Evolutionary conservation across 2,888 invertebrate species (phyloP), one percentile per base, ranked within the genome.

Genomic region (Patella ulyssiponensis): DNA sequence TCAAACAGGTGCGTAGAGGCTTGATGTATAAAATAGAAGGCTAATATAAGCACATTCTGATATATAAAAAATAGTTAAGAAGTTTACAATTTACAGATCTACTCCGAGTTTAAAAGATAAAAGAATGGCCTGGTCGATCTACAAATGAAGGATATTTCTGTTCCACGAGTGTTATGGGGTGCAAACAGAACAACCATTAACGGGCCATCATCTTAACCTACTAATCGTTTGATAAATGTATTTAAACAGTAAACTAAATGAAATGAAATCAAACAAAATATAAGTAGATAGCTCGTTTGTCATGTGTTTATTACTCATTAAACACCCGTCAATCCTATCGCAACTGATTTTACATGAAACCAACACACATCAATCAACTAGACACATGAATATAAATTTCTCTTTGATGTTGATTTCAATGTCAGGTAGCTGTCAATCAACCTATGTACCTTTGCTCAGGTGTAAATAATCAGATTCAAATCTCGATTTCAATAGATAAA

Each of bases 361-460:
- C 64, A 64, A 64, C 64, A 64, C 64, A 64, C 23, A 64, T 64
- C 64, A 64, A 64, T 64, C 64, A 64, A 23, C 17, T 11, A 20
- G 11, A 20, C 64, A 64, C 20, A 23, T 64, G 23, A 64, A 64
- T 64, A 64, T 14, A 23, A 23, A 20, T 20, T 20, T 64, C 64
- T 64, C 64, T 64, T 64, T 64, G 20, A 64, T 64, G 20, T 64
- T 64, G 20, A 20, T 64, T 23, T 64, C 11, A 64, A 64, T 64
- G 64, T 64, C 64, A 64, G 64, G 64, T 64, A 64, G 15, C 64
- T 64, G 64, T 64, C 64, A 64, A 64, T 64, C 64, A 64, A 20
- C 20, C 64, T 20, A 14, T 64, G 64, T 64, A 64, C 64, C 64
- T 64, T 20, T 23, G 23, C 20, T 64, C 64, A 64, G 20, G 64